Base-by-base conservation (phyloP, 2,113 vertebrate genomes). In the Sterrhoptilus dennistouni region DNA sequence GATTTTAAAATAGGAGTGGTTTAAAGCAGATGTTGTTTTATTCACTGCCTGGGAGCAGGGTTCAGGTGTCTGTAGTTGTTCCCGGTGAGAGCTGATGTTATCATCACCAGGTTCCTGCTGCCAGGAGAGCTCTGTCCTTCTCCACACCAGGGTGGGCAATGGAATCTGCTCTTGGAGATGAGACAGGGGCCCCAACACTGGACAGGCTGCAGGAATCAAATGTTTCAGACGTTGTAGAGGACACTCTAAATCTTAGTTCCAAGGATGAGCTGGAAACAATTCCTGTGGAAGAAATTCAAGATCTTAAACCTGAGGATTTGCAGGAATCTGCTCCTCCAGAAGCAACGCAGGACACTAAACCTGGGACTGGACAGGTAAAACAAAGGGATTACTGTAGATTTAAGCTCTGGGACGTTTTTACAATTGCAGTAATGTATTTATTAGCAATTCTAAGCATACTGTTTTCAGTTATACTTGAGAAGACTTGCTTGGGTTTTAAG, bases 51-150 rank as follows among this genome's bases (percentile, higher is more conserved):
- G 38, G 44, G 12, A 76, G 52, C 44, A 72, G 91, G 74, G 81
- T 78, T 97, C 94, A 35, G 94, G 95, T 97, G 74, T 97, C 96
- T 90, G 89, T 93, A 81, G 42, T 12, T 4, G 10, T 64, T 57
- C 83, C 87, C 25, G 13, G 36, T 5, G 12, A 40, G 63, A 5
- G 27, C 61, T 1, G 94, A 94, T 93, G 87, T 35, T 92, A 88
- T 95, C 40, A 0, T 21, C 59, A 14, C n/a, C 36, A 12, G 31
- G 29, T 29, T 8, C 13, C 44, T 61, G 54, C 77, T 77, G 59
- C 45, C 16, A 72, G 82, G 52, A 94, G 71, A 0, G 0, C 18
- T 65, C 38, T 35, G 40, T 35, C 71, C 59, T 60, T 56, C 74
- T 54, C 40, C 1, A 1, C 16, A 17, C 42, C n/a, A 22, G 33